These are phyloP conservation scores for Globodera rostochiensis DNA, from an alignment of 1,140 invertebrate genomes.

Conservation along the genomic window DNA sequence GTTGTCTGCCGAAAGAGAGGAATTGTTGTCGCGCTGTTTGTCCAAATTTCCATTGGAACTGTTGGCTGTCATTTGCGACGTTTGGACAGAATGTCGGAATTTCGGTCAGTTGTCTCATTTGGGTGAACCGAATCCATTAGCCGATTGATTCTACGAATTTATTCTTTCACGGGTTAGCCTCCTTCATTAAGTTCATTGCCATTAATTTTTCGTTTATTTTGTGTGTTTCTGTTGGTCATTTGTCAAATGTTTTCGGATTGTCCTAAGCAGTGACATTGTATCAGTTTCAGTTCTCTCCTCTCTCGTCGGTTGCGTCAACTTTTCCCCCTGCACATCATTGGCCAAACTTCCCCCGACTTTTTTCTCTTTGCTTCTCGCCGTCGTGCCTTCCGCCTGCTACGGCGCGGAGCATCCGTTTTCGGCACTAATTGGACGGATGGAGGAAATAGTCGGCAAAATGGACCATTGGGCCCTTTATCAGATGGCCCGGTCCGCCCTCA, in stretches of 20 bases:
- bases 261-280: too few relatives aligned
- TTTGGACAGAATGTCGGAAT: slow-evolving; percentile 11
- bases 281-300: background rate
- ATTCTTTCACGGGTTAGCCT: too few relatives aligned
- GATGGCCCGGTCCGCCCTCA: slow-evolving; percentile 14
- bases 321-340: background rate
- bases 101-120: slow-evolving; percentile 3
- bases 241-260: background rate
- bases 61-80: slow-evolving; percentile 23
- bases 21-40: background rate
- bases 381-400: slow-evolving; percentile 1
- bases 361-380: slow-evolving; percentile 11
- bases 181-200: too few relatives aligned
- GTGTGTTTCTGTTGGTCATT: background rate
- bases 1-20: background rate
- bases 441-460: background rate
- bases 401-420: slow-evolving; percentile 8
- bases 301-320: background rate
- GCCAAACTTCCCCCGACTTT: slow-evolving; percentile 7
- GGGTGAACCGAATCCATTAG: background rate
- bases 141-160: too few relatives aligned
- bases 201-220: background rate
- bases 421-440: background rate
- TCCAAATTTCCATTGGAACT: slow-evolving; percentile 12
- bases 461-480: slow-evolving; percentile 24